phyloP scores from a whole-genome alignment of 2,888 invertebrate genomes.

The Zeuzera pyrina region DNA sequence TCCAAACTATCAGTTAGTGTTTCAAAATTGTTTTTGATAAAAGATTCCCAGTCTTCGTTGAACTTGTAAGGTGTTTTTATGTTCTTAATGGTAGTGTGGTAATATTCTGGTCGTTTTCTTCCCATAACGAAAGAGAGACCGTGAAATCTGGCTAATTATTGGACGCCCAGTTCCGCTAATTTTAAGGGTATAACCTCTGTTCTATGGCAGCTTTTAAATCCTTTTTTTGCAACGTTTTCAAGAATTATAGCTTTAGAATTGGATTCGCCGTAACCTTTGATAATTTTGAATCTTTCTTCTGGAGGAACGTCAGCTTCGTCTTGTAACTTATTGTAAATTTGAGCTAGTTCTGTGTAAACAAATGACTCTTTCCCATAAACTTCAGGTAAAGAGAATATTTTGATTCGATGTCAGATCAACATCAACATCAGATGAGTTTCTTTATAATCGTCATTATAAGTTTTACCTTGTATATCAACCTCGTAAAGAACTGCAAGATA shows the following conservation, averaged over 20 bases:
- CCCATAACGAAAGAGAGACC: constrained; percentile 23
- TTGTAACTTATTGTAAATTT: constrained; percentile 21
- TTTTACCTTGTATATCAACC: constrained; percentile 32
- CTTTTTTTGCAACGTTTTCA: constrained; percentile 24
- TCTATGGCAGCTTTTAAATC: constrained; percentile 21
- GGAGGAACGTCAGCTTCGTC: constrained; percentile 16
- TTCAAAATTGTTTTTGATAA: neutral
- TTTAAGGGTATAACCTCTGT: constrained; percentile 20
- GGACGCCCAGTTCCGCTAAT: constrained; percentile 21
- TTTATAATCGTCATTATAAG: constrained; percentile 24
- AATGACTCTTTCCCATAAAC: constrained; percentile 29
- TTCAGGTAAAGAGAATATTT: too few species aligned
- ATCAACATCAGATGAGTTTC: constrained; percentile 38
- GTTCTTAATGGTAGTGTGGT: neutral
- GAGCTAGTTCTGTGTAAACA: constrained; percentile 24
- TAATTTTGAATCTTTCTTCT: constrained; percentile 16
- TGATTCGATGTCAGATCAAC: too few species aligned
- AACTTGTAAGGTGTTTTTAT: too few species aligned
- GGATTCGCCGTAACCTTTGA: constrained; percentile 18
- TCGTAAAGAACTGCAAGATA: constrained; percentile 31
- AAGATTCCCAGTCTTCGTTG: neutral
- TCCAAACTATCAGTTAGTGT: neutral
- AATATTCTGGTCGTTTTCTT: constrained; percentile 12
- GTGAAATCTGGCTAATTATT: constrained; percentile 26
- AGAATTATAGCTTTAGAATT: constrained; percentile 20